Base-by-base conservation (phyloP, 2,888 invertebrate species). In the Tortrix viridana region DNA sequence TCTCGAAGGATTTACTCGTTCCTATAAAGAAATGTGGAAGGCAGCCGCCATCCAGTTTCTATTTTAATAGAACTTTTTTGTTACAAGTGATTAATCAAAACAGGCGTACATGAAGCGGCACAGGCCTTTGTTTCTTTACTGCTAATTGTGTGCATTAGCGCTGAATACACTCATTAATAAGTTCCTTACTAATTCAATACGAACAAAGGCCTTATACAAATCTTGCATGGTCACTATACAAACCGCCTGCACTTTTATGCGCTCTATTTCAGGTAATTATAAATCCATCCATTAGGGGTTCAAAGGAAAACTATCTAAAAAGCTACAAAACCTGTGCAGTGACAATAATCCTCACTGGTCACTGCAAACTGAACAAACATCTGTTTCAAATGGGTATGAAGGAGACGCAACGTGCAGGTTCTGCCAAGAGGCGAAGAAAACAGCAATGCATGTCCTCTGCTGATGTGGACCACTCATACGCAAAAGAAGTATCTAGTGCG, bases 161-260 rank as follows among this genome's bases (percentile, higher is more conserved):
- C 71, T 67, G 69, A 74, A 81, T 77, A 62, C 75, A 73, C 77
- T 71, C 72, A 74, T 76, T 80, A 84, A 84, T 84, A 80, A 80
- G 77, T 79, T 77, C 80, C 82, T 72, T 79, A 46, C 75, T 77
- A 81, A 77, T 76, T 76, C 66, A 66, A 70, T 63, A 66, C 57
- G 69, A 70, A 88, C 87, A 86, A 86, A 83, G 84, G 75, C 75
- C 71, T 67, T 73, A 79, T 80, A 82, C 78, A 81, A 77, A 74
- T 76, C 71, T 65, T 66, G 69, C 65, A 68, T 63, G 56, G 43
- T 65, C 63, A 68, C 69, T 72, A 79, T 85, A 86, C 80, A 84
- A 87, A 84, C 23, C 14, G 6, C 19, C 37, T 37, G 50, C 37
- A 50, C 37, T 50, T 37, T 50, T 38, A 19, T 50, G 50, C 50